phyloP scores from a whole-genome alignment of 2,888 invertebrate genomes.

The Pristionchus maxplancki region DNA sequence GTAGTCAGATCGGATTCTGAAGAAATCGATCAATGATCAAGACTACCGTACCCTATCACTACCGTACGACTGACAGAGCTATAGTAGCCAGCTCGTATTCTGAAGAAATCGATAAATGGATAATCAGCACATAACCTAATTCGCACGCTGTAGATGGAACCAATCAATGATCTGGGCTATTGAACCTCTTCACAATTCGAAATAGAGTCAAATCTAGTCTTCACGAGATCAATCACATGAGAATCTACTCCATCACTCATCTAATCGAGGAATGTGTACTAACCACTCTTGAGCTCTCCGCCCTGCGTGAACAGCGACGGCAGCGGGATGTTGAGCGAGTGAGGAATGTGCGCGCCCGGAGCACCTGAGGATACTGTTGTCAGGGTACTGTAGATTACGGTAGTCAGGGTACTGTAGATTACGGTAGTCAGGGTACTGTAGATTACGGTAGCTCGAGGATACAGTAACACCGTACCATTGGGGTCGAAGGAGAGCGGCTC shows the following conservation, averaged over 20 bases:
- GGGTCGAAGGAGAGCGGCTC: slow-evolving; percentile 50
- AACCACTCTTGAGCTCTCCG: slow-evolving; percentile 28
- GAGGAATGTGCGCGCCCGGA: slow-evolving; percentile 39
- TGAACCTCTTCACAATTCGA: too few species aligned
- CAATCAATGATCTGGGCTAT: too few species aligned
- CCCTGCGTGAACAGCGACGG: background rate
- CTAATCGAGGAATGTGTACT: background rate
- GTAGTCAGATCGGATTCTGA: too few species aligned
- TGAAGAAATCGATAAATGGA: too few species aligned
- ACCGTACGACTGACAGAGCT: too few species aligned
- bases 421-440: slow-evolving; percentile 1
- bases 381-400: slow-evolving; percentile 1
- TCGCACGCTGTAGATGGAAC: too few species aligned
- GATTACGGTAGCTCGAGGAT: background rate
- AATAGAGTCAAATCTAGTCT: too few species aligned
- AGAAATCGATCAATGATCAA: background rate
- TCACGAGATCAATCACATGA: background rate
- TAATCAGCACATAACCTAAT: too few species aligned
- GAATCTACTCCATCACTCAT: background rate
- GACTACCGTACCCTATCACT: background rate
- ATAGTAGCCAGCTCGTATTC: too few species aligned
- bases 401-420: background rate
- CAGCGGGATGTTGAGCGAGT: slow-evolving; percentile 44
- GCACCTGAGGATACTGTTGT: slow-evolving; percentile 29
- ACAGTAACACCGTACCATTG: slow-evolving; percentile 19